Evolutionary conservation across 2,888 invertebrate genomes (phyloP).

Genomic region (Idaea biselata): DNA sequence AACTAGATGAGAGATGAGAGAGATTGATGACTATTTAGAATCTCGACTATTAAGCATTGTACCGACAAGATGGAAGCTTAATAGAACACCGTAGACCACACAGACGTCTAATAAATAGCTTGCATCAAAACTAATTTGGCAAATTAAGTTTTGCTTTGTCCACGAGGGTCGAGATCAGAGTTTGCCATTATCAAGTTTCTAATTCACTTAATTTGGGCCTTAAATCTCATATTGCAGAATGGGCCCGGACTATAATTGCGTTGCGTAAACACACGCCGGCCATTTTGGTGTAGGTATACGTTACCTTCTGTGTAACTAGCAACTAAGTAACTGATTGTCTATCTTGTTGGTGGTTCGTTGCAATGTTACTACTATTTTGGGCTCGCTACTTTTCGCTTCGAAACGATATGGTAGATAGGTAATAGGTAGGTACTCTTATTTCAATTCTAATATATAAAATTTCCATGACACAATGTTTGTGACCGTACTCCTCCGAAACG

Average conservation of each 20-base stretch:
- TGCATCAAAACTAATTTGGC: neutral
- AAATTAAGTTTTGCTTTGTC: neutral
- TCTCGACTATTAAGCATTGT: no score
- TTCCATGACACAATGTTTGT: no score
- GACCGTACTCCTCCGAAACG: no score
- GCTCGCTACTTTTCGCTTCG: neutral
- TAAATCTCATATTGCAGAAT: slow-evolving; percentile 78
- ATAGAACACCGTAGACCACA: neutral
- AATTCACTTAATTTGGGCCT: slow-evolving; percentile 77
- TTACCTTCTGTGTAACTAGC: neutral
- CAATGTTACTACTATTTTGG: neutral
- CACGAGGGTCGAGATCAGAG: slow-evolving; percentile 28
- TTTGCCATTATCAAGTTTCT: slow-evolving; percentile 55
- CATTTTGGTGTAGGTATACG: slow-evolving; percentile 18
- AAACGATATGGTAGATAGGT: neutral
- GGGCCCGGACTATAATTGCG: slow-evolving; percentile 72
- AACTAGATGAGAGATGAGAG: no score
- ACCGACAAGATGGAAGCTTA: neutral
- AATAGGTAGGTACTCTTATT: no score
- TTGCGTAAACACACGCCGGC: slow-evolving; percentile 63
- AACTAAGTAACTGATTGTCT: neutral
- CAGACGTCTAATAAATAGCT: neutral
- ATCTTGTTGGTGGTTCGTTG: neutral
- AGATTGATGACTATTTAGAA: no score
- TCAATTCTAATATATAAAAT: no score